Conservation (phyloP, 2,888 invertebrate species). For the Tolmerus cingulatus region DNA sequence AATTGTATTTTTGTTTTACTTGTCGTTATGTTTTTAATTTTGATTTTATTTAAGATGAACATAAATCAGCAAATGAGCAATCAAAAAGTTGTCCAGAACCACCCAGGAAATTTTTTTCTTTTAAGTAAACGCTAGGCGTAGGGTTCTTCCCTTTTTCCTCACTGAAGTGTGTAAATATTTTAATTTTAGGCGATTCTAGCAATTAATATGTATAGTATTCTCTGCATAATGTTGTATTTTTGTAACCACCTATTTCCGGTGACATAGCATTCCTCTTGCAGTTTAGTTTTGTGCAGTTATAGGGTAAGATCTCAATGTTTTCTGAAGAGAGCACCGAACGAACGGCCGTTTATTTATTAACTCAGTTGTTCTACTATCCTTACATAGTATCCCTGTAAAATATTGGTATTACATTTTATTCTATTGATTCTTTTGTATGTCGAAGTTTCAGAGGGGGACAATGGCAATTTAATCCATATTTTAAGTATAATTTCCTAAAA, state of each 20-base stretch:
- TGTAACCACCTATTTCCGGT: not conserved
- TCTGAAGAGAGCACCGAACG: not conserved
- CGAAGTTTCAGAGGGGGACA: not conserved
- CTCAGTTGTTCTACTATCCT: not conserved
- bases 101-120: not conserved
- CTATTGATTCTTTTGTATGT: not conserved
- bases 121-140: constrained; percentile 1
- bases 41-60: constrained; percentile 35
- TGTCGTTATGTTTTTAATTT: constrained; percentile 12
- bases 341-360: not conserved
- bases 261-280: not conserved
- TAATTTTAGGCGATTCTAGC: constrained; percentile 13
- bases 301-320: not conserved
- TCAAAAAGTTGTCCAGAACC: not conserved
- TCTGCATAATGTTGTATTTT: not conserved
- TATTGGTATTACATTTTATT: not conserved
- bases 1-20: constrained; percentile 13
- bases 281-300: not conserved
- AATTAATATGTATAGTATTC: constrained; percentile 27
- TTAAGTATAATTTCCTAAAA: not conserved
- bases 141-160: not conserved
- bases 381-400: not conserved
- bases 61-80: not conserved
- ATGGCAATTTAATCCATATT: not conserved
- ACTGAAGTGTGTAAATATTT: constrained; percentile 40